Conservation (phyloP, 2,888 invertebrate species). For the Andrena camellia region DNA sequence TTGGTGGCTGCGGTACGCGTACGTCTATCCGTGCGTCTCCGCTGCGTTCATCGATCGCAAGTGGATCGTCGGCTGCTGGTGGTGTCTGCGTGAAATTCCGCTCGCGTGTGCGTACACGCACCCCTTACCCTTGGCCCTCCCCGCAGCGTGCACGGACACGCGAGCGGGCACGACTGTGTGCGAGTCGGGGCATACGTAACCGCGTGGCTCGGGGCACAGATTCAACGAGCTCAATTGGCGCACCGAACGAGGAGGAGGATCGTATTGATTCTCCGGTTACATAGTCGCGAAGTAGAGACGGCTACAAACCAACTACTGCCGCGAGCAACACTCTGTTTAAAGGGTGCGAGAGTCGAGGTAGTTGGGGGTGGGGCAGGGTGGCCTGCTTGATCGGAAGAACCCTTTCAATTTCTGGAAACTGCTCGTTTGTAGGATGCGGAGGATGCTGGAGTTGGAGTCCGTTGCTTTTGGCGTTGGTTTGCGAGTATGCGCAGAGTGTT, state of each 20-base stretch:
- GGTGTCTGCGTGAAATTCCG: slow-evolving; percentile 40
- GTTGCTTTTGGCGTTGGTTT: too few species aligned
- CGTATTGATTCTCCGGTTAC: slow-evolving; percentile 82
- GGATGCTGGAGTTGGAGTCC: too few species aligned
- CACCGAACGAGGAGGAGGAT: slow-evolving; percentile 79
- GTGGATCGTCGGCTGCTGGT: slow-evolving; percentile 69
- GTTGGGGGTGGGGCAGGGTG: too few species aligned
- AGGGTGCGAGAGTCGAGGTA: background rate
- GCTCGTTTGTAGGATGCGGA: too few species aligned
- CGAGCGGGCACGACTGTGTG: slow-evolving; percentile 72
- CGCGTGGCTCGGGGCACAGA: slow-evolving; percentile 84
- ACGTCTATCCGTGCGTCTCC: slow-evolving; percentile 71
- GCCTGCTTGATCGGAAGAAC: slow-evolving; percentile 3
- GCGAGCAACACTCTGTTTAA: slow-evolving; percentile 54
- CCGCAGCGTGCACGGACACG: slow-evolving; percentile 46
- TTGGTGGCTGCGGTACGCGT: slow-evolving; percentile 79
- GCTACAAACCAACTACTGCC: slow-evolving; percentile 60
- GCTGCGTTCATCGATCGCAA: slow-evolving; percentile 79
- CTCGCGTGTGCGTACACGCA: slow-evolving; percentile 24
- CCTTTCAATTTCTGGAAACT: background rate
- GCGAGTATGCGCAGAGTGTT: too few species aligned
- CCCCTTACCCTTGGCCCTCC: background rate
- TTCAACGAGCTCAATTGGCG: slow-evolving; percentile 85
- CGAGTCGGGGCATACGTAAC: slow-evolving; percentile 77
- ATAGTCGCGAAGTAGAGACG: slow-evolving; percentile 68